Percentiles rank a stretch among this genome's conserved stretches.
Conservation (phyloP, 2,797 vertebrate genomes). For the Rhinogobio ventralis region DNA sequence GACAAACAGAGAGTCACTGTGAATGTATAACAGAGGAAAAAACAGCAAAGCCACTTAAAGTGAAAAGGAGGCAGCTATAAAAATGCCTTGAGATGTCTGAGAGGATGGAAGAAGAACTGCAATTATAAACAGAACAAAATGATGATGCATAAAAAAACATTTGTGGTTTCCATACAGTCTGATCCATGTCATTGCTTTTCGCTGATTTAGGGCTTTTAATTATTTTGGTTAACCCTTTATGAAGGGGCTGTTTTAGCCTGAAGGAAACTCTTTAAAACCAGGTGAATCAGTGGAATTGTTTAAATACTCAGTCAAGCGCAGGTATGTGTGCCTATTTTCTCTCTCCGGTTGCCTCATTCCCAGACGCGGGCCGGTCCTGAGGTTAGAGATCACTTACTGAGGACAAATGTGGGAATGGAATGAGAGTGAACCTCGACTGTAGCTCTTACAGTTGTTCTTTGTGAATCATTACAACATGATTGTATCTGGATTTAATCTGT, state of each 20-base stretch:
- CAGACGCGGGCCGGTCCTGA: neutral
- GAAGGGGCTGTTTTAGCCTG: neutral
- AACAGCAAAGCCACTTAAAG: conserved; percentile 21
- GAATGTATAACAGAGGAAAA: neutral
- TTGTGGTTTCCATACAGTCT: conserved; percentile 15
- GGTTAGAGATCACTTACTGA: neutral
- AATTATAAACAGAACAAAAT: conserved; percentile 25
- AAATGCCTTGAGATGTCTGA: conserved; percentile 11
- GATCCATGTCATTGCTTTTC: conserved; percentile 26
- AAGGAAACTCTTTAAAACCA: neutral
- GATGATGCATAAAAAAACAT: conserved; percentile 18
- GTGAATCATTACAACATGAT: neutral
- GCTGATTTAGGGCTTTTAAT: neutral
- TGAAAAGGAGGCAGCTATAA: conserved; percentile 40
- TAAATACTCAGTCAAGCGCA: neutral
- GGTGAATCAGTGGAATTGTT: neutral
- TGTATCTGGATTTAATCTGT: neutral
- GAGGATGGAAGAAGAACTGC: conserved; percentile 7
- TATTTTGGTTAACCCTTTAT: neutral
- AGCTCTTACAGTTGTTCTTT: neutral
- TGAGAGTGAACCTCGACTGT: neutral
- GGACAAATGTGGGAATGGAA: neutral
- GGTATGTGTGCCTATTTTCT: neutral
- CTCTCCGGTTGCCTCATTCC: neutral
- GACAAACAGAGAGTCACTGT: conserved; percentile 30